These are phyloP conservation scores for Scarus forsteni DNA, from an alignment of 2,797 vertebrate genomes.

Conservation along the genomic window DNA sequence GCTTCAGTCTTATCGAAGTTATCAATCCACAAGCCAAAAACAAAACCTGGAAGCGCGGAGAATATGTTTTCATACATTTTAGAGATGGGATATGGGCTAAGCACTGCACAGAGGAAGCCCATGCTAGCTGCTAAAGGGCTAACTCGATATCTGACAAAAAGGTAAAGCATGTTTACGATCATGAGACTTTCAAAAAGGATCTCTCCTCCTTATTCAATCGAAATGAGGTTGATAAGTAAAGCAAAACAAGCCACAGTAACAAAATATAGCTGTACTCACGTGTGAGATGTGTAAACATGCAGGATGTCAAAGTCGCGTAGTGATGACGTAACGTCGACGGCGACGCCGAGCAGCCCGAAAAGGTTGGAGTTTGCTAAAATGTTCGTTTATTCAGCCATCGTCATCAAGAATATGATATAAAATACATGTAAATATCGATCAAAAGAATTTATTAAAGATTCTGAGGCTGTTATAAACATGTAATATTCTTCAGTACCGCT, in stretches of 20 bases:
- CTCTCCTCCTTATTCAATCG: rapidly evolving
- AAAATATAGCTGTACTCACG: slow-evolving; percentile 53
- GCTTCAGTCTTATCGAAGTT: no score
- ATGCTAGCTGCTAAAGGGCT: neutral
- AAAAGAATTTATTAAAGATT: no score
- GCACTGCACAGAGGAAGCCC: neutral
- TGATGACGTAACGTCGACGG: slow-evolving; percentile 51
- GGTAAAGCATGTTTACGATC: neutral
- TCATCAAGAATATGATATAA: no score
- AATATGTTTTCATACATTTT: neutral
- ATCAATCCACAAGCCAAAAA: no score
- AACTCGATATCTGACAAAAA: neutral
- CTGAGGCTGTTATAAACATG: no score
- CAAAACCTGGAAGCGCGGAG: rapidly evolving
- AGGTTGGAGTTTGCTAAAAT: no score
- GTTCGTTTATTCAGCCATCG: no score
- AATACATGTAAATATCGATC: no score
- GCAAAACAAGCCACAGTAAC: rapidly evolving
- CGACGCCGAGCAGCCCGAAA: no score
- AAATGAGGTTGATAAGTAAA: rapidly evolving
- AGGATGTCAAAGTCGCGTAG: slow-evolving; percentile 27
- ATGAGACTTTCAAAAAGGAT: rapidly evolving
- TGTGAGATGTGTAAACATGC: slow-evolving; percentile 12
- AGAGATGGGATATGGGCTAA: neutral
- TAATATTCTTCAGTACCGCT: no score